Conservation (phyloP, 2,888 invertebrate genomes). For the Steinernema carpocapsae region DNA sequence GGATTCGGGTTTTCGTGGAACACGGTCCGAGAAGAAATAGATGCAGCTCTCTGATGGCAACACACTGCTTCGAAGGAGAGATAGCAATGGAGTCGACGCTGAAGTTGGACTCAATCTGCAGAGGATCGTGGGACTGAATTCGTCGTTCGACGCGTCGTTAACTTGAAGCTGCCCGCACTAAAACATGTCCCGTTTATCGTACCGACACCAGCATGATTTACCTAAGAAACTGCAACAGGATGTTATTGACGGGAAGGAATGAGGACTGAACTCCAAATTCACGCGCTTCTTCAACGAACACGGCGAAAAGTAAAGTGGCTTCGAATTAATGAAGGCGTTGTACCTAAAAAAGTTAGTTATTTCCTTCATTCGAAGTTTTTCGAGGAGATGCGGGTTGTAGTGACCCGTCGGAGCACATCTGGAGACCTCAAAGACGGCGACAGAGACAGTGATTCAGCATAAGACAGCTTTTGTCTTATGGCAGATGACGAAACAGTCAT, state of each 20-base stretch:
- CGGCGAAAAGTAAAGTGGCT: constrained; percentile 90
- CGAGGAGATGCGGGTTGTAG: too few relatives aligned
- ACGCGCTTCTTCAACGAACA: constrained; percentile 80
- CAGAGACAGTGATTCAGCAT: too few relatives aligned
- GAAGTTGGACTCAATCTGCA: constrained; percentile 29
- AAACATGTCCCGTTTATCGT: constrained; percentile 2
- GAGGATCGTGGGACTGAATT: neutral
- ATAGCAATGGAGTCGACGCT: constrained; percentile 66
- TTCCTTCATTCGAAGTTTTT: neutral
- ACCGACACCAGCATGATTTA: constrained; percentile 42
- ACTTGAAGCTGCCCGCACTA: constrained; percentile 48
- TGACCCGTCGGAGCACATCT: constrained; percentile 92
- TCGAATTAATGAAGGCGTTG: constrained; percentile 81
- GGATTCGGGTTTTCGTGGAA: neutral
- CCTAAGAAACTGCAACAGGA: constrained; percentile 69
- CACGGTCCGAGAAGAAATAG: constrained; percentile 11
- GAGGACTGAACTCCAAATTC: constrained; percentile 81
- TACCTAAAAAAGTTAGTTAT: constrained; percentile 36
- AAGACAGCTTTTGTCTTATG: too few relatives aligned
- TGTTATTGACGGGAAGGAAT: constrained; percentile 80
- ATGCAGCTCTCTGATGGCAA: constrained; percentile 70
- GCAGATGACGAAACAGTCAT: too few relatives aligned
- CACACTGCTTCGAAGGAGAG: constrained; percentile 69
- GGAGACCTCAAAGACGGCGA: constrained; percentile 94
- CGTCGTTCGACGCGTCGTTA: constrained; percentile 43